A percentile compares a stretch with the other conserved stretches of the same genome.
Conservation (phyloP, 1,140 invertebrate genomes). For the Copidosoma floridanum region DNA sequence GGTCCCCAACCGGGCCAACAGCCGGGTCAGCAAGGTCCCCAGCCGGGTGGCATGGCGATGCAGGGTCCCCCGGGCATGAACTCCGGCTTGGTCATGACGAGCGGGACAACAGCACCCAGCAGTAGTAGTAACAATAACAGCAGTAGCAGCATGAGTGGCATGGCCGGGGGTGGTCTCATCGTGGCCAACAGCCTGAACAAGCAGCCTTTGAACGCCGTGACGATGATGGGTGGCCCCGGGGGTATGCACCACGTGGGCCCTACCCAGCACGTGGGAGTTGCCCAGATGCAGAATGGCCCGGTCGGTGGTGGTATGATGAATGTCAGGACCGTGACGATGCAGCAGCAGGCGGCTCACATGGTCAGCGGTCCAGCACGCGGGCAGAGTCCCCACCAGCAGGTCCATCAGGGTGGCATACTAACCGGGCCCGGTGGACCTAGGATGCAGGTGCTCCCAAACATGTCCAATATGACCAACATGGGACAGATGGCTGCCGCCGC, state of each 20-base stretch:
- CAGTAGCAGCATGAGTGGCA: conserved; percentile 55
- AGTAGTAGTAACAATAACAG: conserved; percentile 58
- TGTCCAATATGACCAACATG: conserved; percentile 51
- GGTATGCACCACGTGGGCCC: conserved; percentile 50
- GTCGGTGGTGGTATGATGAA: conserved; percentile 56
- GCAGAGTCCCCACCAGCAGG: conserved; percentile 52
- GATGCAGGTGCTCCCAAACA: conserved; percentile 57
- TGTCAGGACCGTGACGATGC: conserved; percentile 59
- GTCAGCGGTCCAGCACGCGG: conserved; percentile 54
- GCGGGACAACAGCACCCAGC: conserved; percentile 51
- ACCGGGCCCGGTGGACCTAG: conserved; percentile 57
- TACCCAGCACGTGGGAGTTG: conserved; percentile 47
- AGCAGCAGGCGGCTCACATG: conserved; percentile 57
- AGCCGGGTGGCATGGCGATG: conserved; percentile 64
- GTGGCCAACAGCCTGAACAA: conserved; percentile 66
- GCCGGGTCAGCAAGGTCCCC: conserved; percentile 37
- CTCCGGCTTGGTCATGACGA: conserved; percentile 59
- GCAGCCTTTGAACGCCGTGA: conserved; percentile 60
- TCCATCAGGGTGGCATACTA: conserved; percentile 51
- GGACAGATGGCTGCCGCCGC: conserved; percentile 53
- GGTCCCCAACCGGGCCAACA: background rate
- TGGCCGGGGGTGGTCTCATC: conserved; percentile 63
- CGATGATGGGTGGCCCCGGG: conserved; percentile 52
- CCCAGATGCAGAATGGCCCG: conserved; percentile 69
- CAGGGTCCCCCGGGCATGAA: conserved; percentile 60